Evolutionary conservation across 2,113 vertebrate genomes (phyloP).

Genomic region (Zosterops japonicus): DNA sequence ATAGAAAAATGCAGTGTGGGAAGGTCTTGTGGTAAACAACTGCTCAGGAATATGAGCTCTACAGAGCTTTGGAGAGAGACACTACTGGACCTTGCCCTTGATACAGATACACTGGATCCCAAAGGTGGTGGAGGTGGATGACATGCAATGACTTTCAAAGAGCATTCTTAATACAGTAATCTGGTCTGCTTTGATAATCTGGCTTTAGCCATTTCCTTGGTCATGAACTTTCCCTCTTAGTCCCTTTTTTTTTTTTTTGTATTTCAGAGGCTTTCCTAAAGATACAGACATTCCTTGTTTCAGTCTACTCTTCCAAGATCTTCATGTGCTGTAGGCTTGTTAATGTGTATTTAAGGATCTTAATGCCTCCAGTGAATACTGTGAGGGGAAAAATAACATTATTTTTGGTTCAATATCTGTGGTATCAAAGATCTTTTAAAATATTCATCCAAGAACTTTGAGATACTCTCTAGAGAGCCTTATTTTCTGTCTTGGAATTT

Average conservation of each 20-base stretch:
- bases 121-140: not conserved
- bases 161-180: not conserved
- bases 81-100: not conserved
- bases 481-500: not conserved
- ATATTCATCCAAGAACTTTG: not conserved
- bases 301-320: not conserved
- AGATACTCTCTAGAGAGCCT: not conserved
- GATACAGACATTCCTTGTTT: not conserved
- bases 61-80: not conserved
- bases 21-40: not conserved
- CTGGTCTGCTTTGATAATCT: not conserved
- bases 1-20: not conserved
- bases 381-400: not conserved
- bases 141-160: not conserved
- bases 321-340: not conserved
- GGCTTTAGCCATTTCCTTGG: not conserved
- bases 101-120: not conserved
- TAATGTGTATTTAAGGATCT: not conserved
- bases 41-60: not conserved
- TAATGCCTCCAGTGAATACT: fast-evolving
- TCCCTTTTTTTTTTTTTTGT: not conserved
- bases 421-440: not conserved
- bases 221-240: not conserved
- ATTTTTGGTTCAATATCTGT: not conserved
- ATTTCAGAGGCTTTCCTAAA: constrained; percentile 1